Evolutionary conservation across 2,888 invertebrate species (phyloP).

Genomic region (Scaptomyza reducta): DNA sequence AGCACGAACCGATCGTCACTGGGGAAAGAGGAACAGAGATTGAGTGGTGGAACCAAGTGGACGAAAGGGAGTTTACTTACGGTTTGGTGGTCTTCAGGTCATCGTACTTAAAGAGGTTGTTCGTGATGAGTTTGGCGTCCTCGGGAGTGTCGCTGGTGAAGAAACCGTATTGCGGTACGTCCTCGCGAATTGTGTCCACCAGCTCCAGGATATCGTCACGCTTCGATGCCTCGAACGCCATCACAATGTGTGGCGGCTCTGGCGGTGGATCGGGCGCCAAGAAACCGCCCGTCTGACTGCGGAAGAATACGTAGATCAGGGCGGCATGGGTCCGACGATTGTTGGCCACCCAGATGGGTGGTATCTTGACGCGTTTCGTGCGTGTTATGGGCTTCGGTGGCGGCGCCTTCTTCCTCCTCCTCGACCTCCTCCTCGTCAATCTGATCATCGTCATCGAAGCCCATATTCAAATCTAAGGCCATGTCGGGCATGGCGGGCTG

Average conservation of each 20-base stretch:
- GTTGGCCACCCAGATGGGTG: constrained; percentile 86
- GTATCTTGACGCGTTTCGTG: constrained; percentile 81
- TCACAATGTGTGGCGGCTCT: constrained; percentile 87
- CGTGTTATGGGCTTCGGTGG: constrained; percentile 57
- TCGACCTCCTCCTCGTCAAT: constrained; percentile 51
- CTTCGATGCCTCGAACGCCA: constrained; percentile 89
- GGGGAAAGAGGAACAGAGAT: neutral
- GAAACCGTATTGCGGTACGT: constrained; percentile 88
- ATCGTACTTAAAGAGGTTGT: constrained; percentile 86
- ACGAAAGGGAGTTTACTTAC: constrained; percentile 34
- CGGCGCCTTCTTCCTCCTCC: constrained; percentile 55
- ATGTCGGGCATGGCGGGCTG: constrained; percentile 39
- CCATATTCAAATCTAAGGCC: constrained; percentile 56
- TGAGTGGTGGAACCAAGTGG: too few relatives aligned
- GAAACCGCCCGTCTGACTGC: constrained; percentile 83
- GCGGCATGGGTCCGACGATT: constrained; percentile 86
- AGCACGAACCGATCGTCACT: constrained; percentile 89
- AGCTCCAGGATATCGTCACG: constrained; percentile 87
- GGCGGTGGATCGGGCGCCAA: constrained; percentile 87
- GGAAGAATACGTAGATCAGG: constrained; percentile 86
- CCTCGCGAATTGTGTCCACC: constrained; percentile 84
- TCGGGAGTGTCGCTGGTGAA: constrained; percentile 87
- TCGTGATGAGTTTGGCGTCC: constrained; percentile 87
- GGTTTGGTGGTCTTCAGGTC: constrained; percentile 30
- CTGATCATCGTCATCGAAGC: constrained; percentile 33